These are phyloP conservation scores for Crossaster papposus DNA, from an alignment of 53 echinoderm and acorn worm species.

Conservation along the genomic window DNA sequence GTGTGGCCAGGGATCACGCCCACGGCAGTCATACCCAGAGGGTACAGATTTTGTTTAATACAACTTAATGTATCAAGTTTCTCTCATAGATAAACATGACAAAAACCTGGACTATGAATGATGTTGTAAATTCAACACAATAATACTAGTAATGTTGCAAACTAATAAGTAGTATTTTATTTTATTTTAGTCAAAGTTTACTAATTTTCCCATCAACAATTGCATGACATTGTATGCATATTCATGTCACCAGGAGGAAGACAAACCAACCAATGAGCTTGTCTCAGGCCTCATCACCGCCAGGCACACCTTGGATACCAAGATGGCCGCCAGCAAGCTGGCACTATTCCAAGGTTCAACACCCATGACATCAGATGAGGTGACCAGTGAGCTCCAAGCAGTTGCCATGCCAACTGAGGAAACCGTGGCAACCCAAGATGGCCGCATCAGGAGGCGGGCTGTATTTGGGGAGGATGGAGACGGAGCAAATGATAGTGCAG, in stretches of 20 bases:
- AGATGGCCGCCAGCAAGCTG: constrained; percentile 96
- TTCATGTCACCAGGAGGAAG: constrained; percentile 75
- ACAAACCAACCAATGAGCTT: constrained; percentile 84
- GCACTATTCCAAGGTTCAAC: constrained; percentile 76
- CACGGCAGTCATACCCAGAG: no score
- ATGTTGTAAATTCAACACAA: no score
- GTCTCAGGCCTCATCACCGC: constrained; percentile 88
- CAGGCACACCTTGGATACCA: constrained; percentile 91
- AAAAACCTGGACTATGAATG: no score
- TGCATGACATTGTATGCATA: constrained; percentile 21
- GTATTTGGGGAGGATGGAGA: constrained; percentile 69
- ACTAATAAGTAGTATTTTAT: no score
- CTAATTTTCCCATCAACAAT: no score
- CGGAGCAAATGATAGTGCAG: constrained; percentile 30
- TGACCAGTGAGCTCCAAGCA: constrained; percentile 40
- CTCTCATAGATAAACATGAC: no score
- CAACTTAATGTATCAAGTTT: no score
- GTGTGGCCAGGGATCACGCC: no score
- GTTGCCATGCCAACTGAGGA: constrained; percentile 63
- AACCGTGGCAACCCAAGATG: constrained; percentile 52
- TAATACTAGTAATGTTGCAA: no score
- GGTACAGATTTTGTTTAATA: no score
- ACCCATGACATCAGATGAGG: constrained; percentile 90
- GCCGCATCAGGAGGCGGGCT: constrained; percentile 84
- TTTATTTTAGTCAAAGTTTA: no score